phyloP scores from a whole-genome alignment of 2,888 invertebrate genomes.

The Dione vanillae region DNA sequence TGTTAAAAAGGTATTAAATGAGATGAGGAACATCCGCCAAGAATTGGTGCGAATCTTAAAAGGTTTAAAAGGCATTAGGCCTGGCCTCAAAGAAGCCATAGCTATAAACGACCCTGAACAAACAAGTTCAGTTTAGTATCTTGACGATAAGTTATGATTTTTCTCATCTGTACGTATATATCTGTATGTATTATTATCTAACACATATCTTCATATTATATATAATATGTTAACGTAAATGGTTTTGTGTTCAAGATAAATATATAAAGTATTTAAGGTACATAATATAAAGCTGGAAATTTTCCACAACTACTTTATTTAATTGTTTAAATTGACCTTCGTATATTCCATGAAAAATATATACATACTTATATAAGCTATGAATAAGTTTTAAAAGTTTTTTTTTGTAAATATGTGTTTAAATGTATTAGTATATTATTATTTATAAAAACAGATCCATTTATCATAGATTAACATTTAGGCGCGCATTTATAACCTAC shows the following conservation, averaged over 20 bases:
- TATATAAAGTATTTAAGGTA: neutral
- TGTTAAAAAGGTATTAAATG: no score
- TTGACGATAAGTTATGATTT: constrained; percentile 3
- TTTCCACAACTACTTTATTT: neutral
- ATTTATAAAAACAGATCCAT: neutral
- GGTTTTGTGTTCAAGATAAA: neutral
- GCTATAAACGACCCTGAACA: constrained; percentile 25
- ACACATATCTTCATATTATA: neutral
- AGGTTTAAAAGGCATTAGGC: constrained; percentile 35
- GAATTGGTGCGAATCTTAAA: constrained; percentile 23
- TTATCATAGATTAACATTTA: constrained; percentile 10
- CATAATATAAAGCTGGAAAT: neutral
- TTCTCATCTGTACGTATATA: neutral
- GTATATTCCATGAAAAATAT: neutral
- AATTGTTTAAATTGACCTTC: constrained; percentile 5
- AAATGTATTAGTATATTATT: constrained; percentile 5
- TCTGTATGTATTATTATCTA: neutral
- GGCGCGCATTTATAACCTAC: constrained; percentile 20
- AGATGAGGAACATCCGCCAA: constrained; percentile 1
- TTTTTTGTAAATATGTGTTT: neutral
- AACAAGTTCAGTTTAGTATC: constrained; percentile 15
- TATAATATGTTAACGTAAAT: neutral
- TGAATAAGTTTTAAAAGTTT: neutral
- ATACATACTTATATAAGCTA: neutral
- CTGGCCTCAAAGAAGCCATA: constrained; percentile 39